Percentiles rank a stretch among this genome's conserved stretches.
These are phyloP conservation scores for Ctenopoma multispine DNA, from an alignment of 2,797 vertebrate species.

Conservation along the genomic window DNA sequence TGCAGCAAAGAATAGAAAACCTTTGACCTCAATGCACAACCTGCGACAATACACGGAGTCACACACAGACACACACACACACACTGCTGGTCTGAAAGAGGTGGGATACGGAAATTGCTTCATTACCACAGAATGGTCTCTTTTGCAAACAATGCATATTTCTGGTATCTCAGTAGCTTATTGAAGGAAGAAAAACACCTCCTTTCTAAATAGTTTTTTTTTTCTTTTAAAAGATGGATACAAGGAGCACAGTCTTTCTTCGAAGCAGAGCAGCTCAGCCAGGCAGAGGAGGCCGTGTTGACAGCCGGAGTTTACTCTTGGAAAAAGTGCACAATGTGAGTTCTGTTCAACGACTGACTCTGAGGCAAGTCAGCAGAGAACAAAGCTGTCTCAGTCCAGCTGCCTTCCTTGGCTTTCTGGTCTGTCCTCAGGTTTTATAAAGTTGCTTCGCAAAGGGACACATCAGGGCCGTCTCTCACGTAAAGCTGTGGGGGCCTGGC, in stretches of 20 bases:
- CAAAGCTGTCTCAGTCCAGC: conserved; percentile 89
- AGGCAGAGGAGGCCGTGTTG: conserved; percentile 88
- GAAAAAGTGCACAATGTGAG: conserved; percentile 87
- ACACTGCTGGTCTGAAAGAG: conserved; percentile 49
- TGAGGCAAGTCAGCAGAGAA: conserved; percentile 87
- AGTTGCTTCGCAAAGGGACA: conserved; percentile 78
- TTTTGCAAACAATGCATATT: conserved; percentile 82
- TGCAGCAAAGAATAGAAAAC: conserved; percentile 61
- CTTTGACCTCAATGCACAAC: conserved; percentile 55
- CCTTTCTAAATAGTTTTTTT: conserved; percentile 75
- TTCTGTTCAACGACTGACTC: conserved; percentile 87
- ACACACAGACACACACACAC: conserved; percentile 24
- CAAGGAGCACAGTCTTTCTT: conserved; percentile 83
- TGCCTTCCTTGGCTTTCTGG: conserved; percentile 79
- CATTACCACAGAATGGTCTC: conserved; percentile 73
- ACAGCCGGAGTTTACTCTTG: conserved; percentile 88
- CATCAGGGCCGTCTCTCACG: conserved; percentile 72
- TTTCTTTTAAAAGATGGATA: conserved; percentile 53
- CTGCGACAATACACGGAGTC: conserved; percentile 26
- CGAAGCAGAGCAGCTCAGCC: conserved; percentile 66
- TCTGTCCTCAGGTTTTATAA: conserved; percentile 84
- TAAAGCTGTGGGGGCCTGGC: conserved; percentile 74
- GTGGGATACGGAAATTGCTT: conserved; percentile 77
- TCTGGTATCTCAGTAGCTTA: conserved; percentile 76
- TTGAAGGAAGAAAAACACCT: conserved; percentile 82